Conservation (phyloP, 2,797 vertebrate species). For the Chloroceryle amazona region DNA sequence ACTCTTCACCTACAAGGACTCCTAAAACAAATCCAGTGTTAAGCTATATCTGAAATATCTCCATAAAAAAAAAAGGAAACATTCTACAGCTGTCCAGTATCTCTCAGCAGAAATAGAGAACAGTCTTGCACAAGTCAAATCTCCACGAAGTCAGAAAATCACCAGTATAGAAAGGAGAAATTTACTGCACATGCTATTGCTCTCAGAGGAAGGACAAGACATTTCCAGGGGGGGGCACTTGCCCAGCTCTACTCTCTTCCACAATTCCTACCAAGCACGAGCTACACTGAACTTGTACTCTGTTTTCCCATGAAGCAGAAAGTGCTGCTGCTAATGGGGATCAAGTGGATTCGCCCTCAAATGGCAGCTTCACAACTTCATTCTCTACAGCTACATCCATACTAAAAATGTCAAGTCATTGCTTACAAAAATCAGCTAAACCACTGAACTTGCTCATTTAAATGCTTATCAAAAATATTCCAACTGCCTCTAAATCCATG, state of each 20-base stretch:
- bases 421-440: background rate
- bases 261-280: background rate
- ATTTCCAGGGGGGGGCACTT: background rate
- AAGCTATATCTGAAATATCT: background rate
- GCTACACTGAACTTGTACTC: background rate
- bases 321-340: background rate
- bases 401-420: background rate
- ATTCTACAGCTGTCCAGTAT: background rate
- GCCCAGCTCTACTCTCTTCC: background rate
- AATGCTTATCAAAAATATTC: background rate
- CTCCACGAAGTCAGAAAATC: background rate
- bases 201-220: background rate
- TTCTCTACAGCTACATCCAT: background rate
- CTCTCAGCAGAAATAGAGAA: background rate
- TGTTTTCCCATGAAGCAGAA: background rate
- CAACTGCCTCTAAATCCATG: background rate
- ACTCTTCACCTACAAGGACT: background rate
- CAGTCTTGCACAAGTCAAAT: background rate
- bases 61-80: background rate
- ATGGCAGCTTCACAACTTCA: background rate
- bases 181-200: background rate
- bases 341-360: rapidly evolving
- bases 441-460: background rate
- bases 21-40: background rate
- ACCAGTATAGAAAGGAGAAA: background rate